Percentiles rank a stretch among this genome's conserved stretches.
phyloP scores from a whole-genome alignment of 1,140 invertebrate species.

The Hypothenemus hampei region DNA sequence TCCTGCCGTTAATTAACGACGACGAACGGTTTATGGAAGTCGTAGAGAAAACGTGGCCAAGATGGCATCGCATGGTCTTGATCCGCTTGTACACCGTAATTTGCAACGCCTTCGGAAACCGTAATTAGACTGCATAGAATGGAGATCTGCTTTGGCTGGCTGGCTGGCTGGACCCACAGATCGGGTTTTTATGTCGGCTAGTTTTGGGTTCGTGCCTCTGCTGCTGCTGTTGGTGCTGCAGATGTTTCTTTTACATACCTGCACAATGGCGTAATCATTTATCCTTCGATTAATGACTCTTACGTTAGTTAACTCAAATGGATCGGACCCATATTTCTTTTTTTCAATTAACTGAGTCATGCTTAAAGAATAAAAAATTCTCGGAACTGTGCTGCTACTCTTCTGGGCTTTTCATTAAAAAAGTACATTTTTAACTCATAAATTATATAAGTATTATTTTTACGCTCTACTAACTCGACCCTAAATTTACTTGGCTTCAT shows the following conservation, averaged over 20 bases:
- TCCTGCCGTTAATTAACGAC: conserved; percentile 27
- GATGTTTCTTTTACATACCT: neutral
- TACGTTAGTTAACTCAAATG: neutral
- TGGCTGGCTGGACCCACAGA: too few species aligned
- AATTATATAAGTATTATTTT: too few species aligned
- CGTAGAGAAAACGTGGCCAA: conserved; percentile 34
- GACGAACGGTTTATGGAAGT: conserved; percentile 37
- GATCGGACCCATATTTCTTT: neutral
- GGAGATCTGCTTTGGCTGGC: neutral
- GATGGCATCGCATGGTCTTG: conserved; percentile 35
- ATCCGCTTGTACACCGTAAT: conserved; percentile 31
- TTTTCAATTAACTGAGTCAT: too few species aligned
- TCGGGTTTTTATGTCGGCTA: too few species aligned
- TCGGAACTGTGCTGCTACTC: too few species aligned
- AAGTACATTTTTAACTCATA: too few species aligned
- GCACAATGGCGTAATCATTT: neutral
- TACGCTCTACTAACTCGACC: too few species aligned
- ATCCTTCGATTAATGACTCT: neutral
- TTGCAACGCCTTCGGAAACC: conserved; percentile 37
- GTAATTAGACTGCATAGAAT: conserved; percentile 32
- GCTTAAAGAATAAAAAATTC: too few species aligned
- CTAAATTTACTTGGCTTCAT: too few species aligned
- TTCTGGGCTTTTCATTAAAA: too few species aligned
- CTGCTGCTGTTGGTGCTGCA: too few species aligned
- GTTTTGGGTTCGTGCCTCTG: too few species aligned